Conservation (phyloP, 2,888 invertebrate species). For the Hermaeophaga mercurialis region DNA sequence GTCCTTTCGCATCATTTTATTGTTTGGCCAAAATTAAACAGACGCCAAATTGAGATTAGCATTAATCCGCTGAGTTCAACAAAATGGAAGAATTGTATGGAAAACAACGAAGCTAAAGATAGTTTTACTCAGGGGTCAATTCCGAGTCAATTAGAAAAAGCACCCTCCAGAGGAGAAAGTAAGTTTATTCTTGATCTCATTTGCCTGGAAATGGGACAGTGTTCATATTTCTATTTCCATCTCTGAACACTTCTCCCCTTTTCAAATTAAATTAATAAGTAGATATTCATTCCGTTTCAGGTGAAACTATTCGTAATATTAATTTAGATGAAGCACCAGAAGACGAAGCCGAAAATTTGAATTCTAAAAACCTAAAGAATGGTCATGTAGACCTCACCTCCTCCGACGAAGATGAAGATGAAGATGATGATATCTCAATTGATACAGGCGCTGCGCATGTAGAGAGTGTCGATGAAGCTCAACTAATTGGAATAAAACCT, state of each 20-base stretch:
- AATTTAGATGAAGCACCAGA: too few relatives aligned
- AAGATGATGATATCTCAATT: background rate
- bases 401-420: background rate
- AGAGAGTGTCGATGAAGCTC: background rate
- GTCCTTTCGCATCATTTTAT: constrained; percentile 29
- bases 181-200: background rate
- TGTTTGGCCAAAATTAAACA: constrained; percentile 32
- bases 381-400: too few relatives aligned
- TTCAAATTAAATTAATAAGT: too few relatives aligned
- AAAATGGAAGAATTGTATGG: constrained; percentile 15
- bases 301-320: too few relatives aligned
- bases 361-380: too few relatives aligned
- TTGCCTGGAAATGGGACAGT: too few relatives aligned
- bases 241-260: too few relatives aligned
- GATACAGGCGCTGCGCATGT: constrained; percentile 2
- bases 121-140: background rate
- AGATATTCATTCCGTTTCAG: too few relatives aligned
- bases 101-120: background rate
- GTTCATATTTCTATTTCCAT: too few relatives aligned
- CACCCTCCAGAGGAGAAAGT: background rate
- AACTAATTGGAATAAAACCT: too few relatives aligned
- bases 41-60: constrained; percentile 29
- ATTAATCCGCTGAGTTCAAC: constrained; percentile 24
- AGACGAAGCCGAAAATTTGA: too few relatives aligned
- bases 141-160: background rate